Base-by-base conservation (phyloP, 2,888 invertebrate species). In the Harpalus rufipes region DNA sequence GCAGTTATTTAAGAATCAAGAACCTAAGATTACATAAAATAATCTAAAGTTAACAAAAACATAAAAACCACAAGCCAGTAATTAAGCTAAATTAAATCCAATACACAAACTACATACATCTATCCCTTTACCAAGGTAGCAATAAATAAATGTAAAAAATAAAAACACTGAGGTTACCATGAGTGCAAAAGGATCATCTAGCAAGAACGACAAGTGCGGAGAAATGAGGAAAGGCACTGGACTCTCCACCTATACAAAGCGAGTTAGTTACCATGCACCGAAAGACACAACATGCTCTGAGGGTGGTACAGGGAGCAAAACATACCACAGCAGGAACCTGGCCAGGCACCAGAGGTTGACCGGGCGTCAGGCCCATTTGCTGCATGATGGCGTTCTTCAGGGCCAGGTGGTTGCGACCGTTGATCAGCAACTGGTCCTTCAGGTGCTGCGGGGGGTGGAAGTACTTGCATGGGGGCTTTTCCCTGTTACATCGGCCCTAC, bases 381-480 rank as follows among this genome's bases (percentile, higher is more conserved):
- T 97, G 97, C 96, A 98, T 97, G 90, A 98, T 94, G 89, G 97
- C 98, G 93, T 99, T 99, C 94, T 99, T 99, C 92, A 99, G 93
- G 90, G 99, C 99, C 93, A 99, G 94, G 94, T 99, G 99, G 94
- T 99, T 99, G 91, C 99, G 95, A 88, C 99, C 99, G 94, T 99
- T 99, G 94, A 99, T 99, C 92, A 99, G 94, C 91, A 99, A 94
- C 94, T 99, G 99, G 93, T 99, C 99, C 94, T 99, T 99, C 90
- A 99, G 94, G 93, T 99, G 99, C 93, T 99, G 99, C 89, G 99
- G 99, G 89, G 99, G 99, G 93, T 99, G 99, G 93, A 99, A 98
- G 94, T 99, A 99, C 94, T 99, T 99, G 97, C 99, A 99, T 90
- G 99, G 99, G 88, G 99, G 99, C 92, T 99, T 99, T 93, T 99